Evolutionary conservation across 2,888 invertebrate genomes (phyloP), one percentile per base, ranked within the genome.

Genomic region (Trisateles emortualis): DNA sequence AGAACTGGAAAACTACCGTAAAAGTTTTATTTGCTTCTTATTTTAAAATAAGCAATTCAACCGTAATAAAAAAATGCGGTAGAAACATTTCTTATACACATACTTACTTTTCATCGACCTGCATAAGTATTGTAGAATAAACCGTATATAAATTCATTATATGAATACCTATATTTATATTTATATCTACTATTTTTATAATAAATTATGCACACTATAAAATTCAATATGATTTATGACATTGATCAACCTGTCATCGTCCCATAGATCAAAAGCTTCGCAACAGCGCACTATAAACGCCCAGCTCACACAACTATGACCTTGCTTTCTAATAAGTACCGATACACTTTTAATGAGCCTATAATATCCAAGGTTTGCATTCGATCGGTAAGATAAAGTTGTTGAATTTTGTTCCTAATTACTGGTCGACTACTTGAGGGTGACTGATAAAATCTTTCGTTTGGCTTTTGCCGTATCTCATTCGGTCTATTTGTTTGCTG

Each of bases 301-400:
- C 54, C 57, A 72, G 71, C 76, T 5, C 26, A 36, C 72, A 70
- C 68, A 11, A 22, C 10, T 14, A 11, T 30, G 86, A 85, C 92
- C 92, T 92, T 92, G 87, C 92, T 91, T 92, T 92, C 92, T 87
- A 91, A 88, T 80, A 83, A 51, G 42, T 55, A 53, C 53, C 79
- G 81, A 86, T 85, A 86, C 81, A 84, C 84, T 86, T 89, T 87
- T 89, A 91, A 90, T 90, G 87, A 89, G 80, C 81, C 85, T 82
- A 83, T 83, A 86, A 82, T 83, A 84, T 63, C 83, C 89, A 91
- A 91, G 90, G 90, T 78, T 81, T 74, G 76, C 80, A 79, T 83
- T 78, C 59, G 87, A 87, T 87, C 78, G 76, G 68, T 60, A 66
- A 76, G 87, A 89, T 90, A 87, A 85, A 77, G 68, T 71, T 79